Percentiles rank a stretch among this genome's conserved stretches.
Conservation (phyloP, 2,888 invertebrate species). For the Caenorhabditis sp. region DNA sequence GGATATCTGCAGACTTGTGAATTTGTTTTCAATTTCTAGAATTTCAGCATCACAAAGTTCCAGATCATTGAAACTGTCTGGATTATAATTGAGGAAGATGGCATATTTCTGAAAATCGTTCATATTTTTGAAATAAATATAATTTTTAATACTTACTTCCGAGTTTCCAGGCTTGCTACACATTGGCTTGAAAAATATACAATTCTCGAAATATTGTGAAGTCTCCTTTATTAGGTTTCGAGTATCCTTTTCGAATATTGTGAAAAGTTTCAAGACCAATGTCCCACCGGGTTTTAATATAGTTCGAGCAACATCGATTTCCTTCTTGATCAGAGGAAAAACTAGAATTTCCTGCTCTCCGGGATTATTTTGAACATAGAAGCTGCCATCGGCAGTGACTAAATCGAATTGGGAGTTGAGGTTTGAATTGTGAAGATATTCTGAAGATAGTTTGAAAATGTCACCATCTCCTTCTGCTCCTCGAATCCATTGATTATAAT, state of each 20-base stretch:
- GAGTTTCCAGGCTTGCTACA: conserved; percentile 35
- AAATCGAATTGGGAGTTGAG: conserved; percentile 20
- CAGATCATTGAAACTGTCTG: neutral
- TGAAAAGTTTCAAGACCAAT: conserved; percentile 28
- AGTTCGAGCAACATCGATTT: conserved; percentile 5
- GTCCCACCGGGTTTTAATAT: conserved; percentile 11
- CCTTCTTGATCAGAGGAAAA: conserved; percentile 8
- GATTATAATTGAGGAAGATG: conserved; percentile 3
- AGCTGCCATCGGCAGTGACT: conserved; percentile 50
- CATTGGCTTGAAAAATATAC: conserved; percentile 23
- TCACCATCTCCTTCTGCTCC: conserved; percentile 35
- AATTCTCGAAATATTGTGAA: conserved; percentile 7
- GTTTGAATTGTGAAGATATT: neutral
- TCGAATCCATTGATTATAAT: conserved; percentile 29
- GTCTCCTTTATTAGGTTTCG: conserved; percentile 3
- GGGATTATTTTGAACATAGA: conserved; percentile 20
- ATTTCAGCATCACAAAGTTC: neutral
- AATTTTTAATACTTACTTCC: conserved; percentile 7
- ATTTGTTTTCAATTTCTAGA: neutral
- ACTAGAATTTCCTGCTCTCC: conserved; percentile 18
- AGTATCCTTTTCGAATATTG: conserved; percentile 10
- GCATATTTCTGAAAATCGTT: conserved; percentile 21
- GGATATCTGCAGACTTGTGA: neutral
- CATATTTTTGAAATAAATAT: too few species aligned
- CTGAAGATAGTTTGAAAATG: conserved; percentile 16